These are phyloP conservation scores for Tetragonula carbonaria DNA, from an alignment of 2,888 invertebrate genomes.

Conservation along the genomic window DNA sequence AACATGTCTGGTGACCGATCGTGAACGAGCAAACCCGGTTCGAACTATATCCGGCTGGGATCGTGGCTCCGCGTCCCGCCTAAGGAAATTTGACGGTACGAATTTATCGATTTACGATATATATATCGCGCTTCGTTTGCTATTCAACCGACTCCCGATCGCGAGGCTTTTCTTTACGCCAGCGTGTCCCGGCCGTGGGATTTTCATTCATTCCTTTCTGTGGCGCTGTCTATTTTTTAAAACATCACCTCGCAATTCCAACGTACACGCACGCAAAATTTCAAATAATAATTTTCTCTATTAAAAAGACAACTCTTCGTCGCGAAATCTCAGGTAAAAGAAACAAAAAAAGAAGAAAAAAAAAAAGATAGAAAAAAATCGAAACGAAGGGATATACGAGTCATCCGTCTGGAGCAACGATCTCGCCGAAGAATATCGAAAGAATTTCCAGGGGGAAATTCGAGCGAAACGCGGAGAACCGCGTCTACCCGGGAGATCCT, in stretches of 20 bases:
- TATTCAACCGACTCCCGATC: background rate
- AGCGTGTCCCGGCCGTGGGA: no score
- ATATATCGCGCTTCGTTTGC: background rate
- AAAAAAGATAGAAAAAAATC: no score
- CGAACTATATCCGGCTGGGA: constrained; percentile 28
- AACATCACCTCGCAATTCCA: background rate
- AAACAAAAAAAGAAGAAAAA: no score
- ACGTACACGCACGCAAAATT: no score
- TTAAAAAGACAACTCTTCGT: no score
- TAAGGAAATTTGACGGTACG: constrained; percentile 30
- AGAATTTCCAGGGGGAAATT: background rate
- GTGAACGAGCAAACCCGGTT: constrained; percentile 43
- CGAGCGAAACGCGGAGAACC: background rate
- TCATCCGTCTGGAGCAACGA: no score
- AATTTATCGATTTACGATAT: constrained; percentile 32
- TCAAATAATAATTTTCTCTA: no score
- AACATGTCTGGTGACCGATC: constrained; percentile 51
- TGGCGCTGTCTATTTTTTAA: rapidly evolving
- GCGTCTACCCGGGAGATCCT: background rate
- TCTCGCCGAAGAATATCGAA: no score
- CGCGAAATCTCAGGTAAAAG: no score
- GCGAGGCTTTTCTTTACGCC: background rate
- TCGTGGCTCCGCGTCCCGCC: background rate
- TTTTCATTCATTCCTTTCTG: background rate
- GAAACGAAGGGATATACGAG: no score